Evolutionary conservation across 2,113 vertebrate species (phyloP), one percentile per base, ranked within the genome.

Genomic region (Peromyscus polionotus): DNA sequence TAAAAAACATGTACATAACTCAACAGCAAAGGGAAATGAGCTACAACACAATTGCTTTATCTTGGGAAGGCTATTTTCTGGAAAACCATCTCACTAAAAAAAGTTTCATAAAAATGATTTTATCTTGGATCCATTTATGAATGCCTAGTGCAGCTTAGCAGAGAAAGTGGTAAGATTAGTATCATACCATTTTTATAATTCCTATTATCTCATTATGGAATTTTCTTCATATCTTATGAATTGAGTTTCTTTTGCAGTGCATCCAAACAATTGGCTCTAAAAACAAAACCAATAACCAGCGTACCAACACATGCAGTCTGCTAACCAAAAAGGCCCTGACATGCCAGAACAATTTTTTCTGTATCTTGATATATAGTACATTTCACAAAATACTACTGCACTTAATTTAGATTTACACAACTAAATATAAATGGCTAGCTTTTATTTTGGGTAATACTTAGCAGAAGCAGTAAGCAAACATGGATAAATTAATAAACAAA

Each of bases 361-460:
- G 97, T 90, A 98, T 97, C 98, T 98, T 97, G 96, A 98, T 97
- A 98, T 98, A 98, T 97, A 99, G 96, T 98, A 97, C 92, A 98
- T 98, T 98, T 98, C 98, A 98, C 98, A 99, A 99, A 98, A 98
- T 98, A 98, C 98, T 98, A 99, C 98, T 98, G 98, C 98, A 97
- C 98, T 98, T 98, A 96, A 97, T 99, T 98, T 93, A 98, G 97
- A 98, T 98, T 98, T 98, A 98, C 93, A 98, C 98, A 98, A 96
- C 97, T 98, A 98, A 98, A 98, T 96, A 98, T 87, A 98, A 98
- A 98, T 97, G 97, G 96, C 98, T 98, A 98, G 96, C 98, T 97
- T 98, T 98, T 94, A 96, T 97, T 98, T 98, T 94, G 97, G 98
- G 97, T 98, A 98, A 98, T 98, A 97, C 97, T 98, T 98, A 98